Conservation (phyloP, 2,113 vertebrate genomes). For the Zapornia atra region DNA sequence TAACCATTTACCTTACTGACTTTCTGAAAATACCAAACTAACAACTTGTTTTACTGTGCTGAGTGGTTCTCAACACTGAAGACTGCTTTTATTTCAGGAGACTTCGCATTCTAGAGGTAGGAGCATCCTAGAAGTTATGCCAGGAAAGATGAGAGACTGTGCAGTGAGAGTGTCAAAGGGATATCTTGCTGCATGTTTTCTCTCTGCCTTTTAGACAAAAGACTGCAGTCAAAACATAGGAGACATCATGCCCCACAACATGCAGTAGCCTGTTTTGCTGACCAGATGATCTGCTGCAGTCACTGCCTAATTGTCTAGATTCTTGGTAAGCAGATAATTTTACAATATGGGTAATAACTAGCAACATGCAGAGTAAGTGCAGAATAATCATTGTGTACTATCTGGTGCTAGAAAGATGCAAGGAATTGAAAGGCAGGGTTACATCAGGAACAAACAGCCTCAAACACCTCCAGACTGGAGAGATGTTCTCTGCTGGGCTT, state of each 20-base stretch:
- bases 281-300: background rate
- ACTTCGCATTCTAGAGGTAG: background rate
- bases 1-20: background rate
- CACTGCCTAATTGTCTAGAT: background rate
- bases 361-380: background rate
- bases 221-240: background rate
- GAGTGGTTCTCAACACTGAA: background rate
- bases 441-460: background rate
- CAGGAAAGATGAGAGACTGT: background rate
- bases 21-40: background rate
- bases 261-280: background rate
- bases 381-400: background rate
- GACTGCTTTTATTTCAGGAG: background rate
- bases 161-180: background rate
- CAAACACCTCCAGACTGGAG: background rate
- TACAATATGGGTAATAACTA: fast-evolving
- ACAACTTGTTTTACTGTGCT: background rate
- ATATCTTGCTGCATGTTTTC: background rate
- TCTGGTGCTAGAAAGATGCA: background rate
- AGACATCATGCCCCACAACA: background rate
- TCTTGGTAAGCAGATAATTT: background rate
- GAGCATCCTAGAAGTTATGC: background rate
- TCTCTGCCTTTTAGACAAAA: background rate
- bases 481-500: background rate
- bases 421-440: background rate